phyloP scores from a whole-genome alignment of 2,797 vertebrate species.

The Catamblyrhynchus diadema region DNA sequence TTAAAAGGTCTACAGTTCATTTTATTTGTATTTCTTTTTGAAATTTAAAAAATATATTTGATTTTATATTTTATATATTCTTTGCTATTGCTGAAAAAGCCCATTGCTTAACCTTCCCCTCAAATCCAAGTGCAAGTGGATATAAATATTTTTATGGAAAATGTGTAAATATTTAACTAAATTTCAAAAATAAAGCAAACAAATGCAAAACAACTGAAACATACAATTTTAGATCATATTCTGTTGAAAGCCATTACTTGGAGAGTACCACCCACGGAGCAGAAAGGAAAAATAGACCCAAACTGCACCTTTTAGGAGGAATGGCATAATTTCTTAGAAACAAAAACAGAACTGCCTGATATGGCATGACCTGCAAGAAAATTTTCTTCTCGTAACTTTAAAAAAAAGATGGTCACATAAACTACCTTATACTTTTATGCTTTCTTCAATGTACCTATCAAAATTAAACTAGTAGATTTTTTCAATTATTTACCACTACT shows the following conservation, averaged over 20 bases:
- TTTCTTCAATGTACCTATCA: neutral
- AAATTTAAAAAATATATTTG: neutral
- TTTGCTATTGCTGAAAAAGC: neutral
- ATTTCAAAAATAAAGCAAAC: neutral
- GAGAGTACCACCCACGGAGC: accelerated
- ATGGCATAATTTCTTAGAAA: neutral
- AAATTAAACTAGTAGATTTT: neutral
- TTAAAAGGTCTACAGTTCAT: neutral
- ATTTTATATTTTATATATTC: neutral
- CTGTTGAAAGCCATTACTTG: neutral
- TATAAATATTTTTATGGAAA: neutral
- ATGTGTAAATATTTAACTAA: neutral
- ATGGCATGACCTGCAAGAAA: neutral
- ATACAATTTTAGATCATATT: neutral
- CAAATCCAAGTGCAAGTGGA: neutral
- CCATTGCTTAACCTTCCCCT: accelerated
- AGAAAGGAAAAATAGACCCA: neutral
- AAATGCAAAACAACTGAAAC: neutral
- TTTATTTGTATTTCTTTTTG: neutral
- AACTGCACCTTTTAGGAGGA: neutral
- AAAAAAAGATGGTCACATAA: neutral
- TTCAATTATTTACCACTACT: neutral
- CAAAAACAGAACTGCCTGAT: neutral
- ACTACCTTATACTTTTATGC: neutral
- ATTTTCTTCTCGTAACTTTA: neutral